Percentiles rank a stretch among this genome's conserved stretches.
phyloP scores from a whole-genome alignment of 2,113 vertebrate genomes.

The Nycticorax nycticorax region DNA sequence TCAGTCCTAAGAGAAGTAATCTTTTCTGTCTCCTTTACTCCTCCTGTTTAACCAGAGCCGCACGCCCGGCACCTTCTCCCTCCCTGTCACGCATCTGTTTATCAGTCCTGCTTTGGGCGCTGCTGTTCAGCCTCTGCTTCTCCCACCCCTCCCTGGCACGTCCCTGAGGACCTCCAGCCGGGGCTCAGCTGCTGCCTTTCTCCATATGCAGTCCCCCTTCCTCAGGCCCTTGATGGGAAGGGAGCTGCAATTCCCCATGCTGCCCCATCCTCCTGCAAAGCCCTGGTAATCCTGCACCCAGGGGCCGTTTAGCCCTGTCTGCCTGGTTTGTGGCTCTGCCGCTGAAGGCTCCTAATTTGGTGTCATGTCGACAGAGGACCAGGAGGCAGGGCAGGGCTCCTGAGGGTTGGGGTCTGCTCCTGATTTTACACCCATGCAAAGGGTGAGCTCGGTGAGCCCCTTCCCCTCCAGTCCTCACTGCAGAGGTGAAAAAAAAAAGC shows the following conservation, averaged over 20 bases:
- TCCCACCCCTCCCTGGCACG: neutral
- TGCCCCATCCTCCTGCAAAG: neutral
- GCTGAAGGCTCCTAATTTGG: conserved; percentile 53
- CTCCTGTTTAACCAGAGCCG: neutral
- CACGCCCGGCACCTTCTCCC: neutral
- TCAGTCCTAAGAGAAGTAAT: neutral
- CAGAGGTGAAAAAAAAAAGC: neutral
- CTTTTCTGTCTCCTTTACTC: neutral
- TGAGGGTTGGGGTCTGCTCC: neutral
- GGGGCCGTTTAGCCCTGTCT: conserved; percentile 51
- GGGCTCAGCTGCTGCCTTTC: conserved; percentile 54
- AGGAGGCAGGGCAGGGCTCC: conserved; percentile 12
- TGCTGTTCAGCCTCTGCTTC: neutral
- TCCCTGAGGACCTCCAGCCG: neutral
- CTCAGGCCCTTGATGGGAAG: neutral
- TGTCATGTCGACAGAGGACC: conserved; percentile 31
- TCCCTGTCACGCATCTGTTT: neutral
- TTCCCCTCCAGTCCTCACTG: neutral
- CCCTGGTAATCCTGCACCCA: conserved; percentile 37
- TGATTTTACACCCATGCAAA: neutral
- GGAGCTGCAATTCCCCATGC: neutral
- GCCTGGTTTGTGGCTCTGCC: conserved; percentile 29
- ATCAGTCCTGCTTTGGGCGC: neutral
- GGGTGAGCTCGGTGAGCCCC: neutral
- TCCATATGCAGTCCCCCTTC: neutral